Percentiles rank a stretch among this genome's conserved stretches.
phyloP scores from a whole-genome alignment of 2,888 invertebrate genomes.

The Ophioninae sp. region DNA sequence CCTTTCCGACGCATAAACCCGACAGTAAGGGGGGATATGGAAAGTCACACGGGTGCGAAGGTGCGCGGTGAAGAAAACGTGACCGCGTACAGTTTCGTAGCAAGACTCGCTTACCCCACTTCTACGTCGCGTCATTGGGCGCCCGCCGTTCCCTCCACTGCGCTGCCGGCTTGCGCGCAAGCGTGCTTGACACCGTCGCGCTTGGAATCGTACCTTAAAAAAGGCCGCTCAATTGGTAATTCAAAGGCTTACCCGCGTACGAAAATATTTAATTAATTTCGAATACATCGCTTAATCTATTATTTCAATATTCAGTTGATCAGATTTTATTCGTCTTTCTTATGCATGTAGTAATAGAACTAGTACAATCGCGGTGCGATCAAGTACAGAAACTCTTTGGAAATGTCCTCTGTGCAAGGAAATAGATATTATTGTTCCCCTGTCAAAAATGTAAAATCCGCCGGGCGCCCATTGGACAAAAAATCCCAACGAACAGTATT shows the following conservation, averaged over 20 bases:
- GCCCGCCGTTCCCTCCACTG: neutral
- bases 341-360: neutral
- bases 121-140: neutral
- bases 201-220: too few relatives aligned
- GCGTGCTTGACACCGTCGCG: neutral
- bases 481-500: neutral
- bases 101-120: neutral
- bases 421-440: neutral
- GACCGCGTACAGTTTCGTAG: conserved; percentile 6
- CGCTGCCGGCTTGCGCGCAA: neutral
- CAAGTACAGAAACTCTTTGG: neutral
- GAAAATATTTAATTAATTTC: too few relatives aligned
- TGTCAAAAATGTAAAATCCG: neutral
- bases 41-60: conserved; percentile 24
- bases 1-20: conserved; percentile 17
- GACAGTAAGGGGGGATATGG: conserved; percentile 15
- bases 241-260: too few relatives aligned
- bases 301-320: neutral
- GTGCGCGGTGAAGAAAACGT: conserved; percentile 50
- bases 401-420: neutral
- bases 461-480: neutral
- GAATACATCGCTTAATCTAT: neutral
- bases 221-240: too few relatives aligned
- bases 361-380: neutral
- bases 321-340: too few relatives aligned